Conservation (phyloP, 2,888 invertebrate species). For the Ochropleura leucogaster region DNA sequence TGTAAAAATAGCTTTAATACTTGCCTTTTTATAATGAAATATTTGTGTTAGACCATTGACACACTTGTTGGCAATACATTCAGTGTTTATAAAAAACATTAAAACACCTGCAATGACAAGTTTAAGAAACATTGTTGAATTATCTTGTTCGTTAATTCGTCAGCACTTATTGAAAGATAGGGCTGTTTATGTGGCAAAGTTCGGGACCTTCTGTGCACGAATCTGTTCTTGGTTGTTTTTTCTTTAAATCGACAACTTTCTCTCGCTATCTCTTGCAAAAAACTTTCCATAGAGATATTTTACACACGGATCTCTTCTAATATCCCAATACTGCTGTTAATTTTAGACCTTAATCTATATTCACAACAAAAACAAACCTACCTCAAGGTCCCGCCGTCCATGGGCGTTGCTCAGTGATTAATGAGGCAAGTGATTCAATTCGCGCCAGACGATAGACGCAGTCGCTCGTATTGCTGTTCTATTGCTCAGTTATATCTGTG, state of each 20-base stretch:
- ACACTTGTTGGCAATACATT: background rate
- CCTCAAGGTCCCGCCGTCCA: slow-evolving; percentile 11
- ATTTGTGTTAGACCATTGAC: background rate
- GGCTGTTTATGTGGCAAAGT: too few species aligned
- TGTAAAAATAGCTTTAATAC: too few species aligned
- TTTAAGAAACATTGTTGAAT: too few species aligned
- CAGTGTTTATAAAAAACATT: background rate
- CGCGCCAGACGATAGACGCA: slow-evolving; percentile 50
- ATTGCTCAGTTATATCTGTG: slow-evolving; percentile 48
- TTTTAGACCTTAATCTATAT: background rate
- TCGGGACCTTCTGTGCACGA: too few species aligned
- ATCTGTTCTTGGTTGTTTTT: too few species aligned
- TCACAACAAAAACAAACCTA: background rate
- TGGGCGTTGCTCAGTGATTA: slow-evolving; percentile 45
- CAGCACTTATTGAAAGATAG: too few species aligned
- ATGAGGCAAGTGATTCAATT: slow-evolving; percentile 60
- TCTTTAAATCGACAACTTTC: too few species aligned
- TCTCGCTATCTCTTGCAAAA: background rate
- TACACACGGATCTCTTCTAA: background rate
- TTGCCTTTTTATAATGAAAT: background rate
- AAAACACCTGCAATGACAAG: too few species aligned
- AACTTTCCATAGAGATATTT: background rate
- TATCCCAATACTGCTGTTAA: background rate
- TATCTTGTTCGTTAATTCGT: too few species aligned
- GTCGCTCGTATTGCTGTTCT: slow-evolving; percentile 40